Conservation (phyloP, 2,113 vertebrate genomes). For the Benitochromis conjunctus region DNA sequence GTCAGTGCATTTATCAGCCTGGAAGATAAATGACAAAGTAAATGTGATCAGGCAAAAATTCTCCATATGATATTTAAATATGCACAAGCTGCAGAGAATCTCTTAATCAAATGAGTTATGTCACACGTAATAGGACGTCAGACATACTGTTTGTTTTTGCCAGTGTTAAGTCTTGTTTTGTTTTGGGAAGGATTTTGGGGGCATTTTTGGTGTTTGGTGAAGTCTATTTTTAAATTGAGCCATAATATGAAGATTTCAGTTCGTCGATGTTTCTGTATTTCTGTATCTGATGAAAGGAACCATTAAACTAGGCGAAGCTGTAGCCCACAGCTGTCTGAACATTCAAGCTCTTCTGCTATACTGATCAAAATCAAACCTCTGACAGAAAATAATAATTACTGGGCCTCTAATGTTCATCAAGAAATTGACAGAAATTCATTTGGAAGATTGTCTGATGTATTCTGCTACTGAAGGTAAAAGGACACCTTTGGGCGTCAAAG, state of each 20-base stretch:
- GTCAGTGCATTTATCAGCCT: not conserved
- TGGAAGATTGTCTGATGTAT: not conserved
- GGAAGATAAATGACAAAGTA: slow-evolving; percentile 63
- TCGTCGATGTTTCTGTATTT: not conserved
- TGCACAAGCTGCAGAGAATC: slow-evolving; percentile 17
- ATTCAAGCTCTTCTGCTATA: not conserved
- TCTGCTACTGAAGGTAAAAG: not conserved
- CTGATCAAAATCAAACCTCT: not conserved
- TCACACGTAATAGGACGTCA: not conserved
- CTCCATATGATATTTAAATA: slow-evolving; percentile 32
- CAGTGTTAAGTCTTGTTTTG: not conserved
- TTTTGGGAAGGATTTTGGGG: not conserved
- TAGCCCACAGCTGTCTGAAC: not conserved
- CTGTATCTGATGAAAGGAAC: not conserved
- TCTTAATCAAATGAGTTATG: slow-evolving; percentile 45
- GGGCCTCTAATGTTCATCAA: not conserved
- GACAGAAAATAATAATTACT: not conserved
- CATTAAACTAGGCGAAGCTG: not conserved
- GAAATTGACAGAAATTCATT: not conserved
- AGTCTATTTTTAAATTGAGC: not conserved
- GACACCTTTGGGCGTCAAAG: not conserved
- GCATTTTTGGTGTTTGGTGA: not conserved
- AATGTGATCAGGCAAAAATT: slow-evolving; percentile 50
- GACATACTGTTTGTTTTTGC: not conserved
- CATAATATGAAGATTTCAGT: not conserved